phyloP scores from a whole-genome alignment of 2,113 vertebrate species.

The Hypomesus transpacificus region DNA sequence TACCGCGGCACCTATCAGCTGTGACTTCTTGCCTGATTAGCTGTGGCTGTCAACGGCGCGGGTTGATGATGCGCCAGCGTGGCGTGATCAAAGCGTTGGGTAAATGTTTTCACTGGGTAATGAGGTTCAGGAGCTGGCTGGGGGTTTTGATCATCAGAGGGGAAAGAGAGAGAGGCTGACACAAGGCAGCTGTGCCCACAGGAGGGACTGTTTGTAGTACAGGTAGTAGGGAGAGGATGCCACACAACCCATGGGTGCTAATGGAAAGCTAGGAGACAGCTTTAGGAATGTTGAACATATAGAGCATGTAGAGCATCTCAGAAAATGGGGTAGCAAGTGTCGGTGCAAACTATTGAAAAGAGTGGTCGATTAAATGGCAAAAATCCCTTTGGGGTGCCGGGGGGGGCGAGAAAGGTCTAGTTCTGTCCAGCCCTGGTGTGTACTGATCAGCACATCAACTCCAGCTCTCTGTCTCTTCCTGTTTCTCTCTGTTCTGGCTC shows the following conservation, averaged over 20 bases:
- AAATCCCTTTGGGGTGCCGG: neutral
- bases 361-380: neutral
- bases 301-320: neutral
- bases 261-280: no score
- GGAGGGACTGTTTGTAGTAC: neutral
- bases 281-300: neutral
- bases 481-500: neutral
- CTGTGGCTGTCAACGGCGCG: slow-evolving; percentile 1
- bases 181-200: neutral
- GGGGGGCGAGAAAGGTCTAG: neutral
- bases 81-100: slow-evolving; percentile 10
- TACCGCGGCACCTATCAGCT: neutral
- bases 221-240: neutral
- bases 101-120: slow-evolving; percentile 12
- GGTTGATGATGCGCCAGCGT: neutral
- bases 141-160: slow-evolving; percentile 8
- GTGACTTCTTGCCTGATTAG: slow-evolving; percentile 7
- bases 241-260: neutral
- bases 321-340: no score
- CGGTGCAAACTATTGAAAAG: neutral
- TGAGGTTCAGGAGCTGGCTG: neutral
- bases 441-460: neutral
- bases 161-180: neutral
- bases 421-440: neutral
- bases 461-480: neutral